These are phyloP conservation scores for Takifugu ocellatus DNA, from an alignment of 2,797 vertebrate species.

Conservation along the genomic window DNA sequence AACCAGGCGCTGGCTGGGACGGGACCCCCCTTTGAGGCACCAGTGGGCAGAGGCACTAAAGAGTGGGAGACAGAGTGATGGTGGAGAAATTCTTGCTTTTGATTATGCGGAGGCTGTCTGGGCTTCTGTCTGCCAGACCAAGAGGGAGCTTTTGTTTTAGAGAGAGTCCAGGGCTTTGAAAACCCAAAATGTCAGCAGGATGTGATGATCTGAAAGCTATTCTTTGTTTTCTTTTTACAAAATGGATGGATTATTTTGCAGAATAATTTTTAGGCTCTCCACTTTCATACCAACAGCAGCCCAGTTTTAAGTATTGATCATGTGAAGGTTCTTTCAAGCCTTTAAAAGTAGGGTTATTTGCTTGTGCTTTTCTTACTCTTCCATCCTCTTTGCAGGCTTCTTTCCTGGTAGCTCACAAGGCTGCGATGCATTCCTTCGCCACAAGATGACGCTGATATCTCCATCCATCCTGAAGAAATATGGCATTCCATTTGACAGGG, in stretches of 20 bases:
- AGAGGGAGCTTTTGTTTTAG: conserved; percentile 49
- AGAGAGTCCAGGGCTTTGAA: conserved; percentile 31
- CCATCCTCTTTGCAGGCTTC: conserved; percentile 77
- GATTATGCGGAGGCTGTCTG: conserved; percentile 52
- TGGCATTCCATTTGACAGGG: conserved; percentile 92
- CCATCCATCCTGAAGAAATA: conserved; percentile 98
- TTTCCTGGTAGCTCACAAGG: conserved; percentile 97
- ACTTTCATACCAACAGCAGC: not conserved
- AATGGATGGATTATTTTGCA: conserved; percentile 25
- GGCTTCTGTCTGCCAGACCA: conserved; percentile 35
- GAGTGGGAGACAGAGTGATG: conserved; percentile 35
- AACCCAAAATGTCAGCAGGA: conserved; percentile 39
- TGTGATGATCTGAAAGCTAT: conserved; percentile 33
- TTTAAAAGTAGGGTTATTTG: conserved; percentile 1
- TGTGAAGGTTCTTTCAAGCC: not conserved
- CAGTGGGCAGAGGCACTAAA: conserved; percentile 36
- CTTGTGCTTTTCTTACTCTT: not conserved
- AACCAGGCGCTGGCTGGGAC: conserved; percentile 50
- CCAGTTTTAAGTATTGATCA: not conserved
- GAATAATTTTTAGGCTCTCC: conserved; percentile 1
- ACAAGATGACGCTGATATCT: conserved; percentile 98
- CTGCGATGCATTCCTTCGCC: conserved; percentile 94
- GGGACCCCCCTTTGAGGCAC: conserved; percentile 48
- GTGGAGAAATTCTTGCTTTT: conserved; percentile 53
- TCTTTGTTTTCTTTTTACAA: conserved; percentile 25